phyloP scores from a whole-genome alignment of 2,888 invertebrate genomes.

The Amphipyra berbera region DNA sequence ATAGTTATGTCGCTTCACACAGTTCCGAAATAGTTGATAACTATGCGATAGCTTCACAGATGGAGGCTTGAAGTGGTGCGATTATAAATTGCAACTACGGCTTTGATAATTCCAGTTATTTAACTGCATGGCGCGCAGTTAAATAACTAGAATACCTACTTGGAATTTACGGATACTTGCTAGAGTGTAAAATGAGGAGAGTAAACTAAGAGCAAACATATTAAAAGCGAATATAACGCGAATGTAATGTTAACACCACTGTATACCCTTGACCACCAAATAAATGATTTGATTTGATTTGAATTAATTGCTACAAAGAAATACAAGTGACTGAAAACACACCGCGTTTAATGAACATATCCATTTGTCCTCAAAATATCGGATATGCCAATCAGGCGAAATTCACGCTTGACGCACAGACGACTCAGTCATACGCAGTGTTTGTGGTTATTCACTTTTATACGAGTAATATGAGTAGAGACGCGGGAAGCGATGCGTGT shows the following conservation, averaged over 20 bases:
- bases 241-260: too few relatives aligned
- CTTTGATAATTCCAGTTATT: conserved; percentile 33
- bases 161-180: conserved; percentile 3
- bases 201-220: background rate
- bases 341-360: conserved; percentile 17
- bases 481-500: conserved; percentile 58
- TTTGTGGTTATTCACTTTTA: conserved; percentile 51
- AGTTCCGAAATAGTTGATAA: conserved; percentile 50
- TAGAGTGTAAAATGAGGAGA: background rate
- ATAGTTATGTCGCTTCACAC: conserved; percentile 21
- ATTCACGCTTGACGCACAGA: conserved; percentile 50
- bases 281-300: too few relatives aligned
- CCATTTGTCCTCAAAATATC: conserved; percentile 33
- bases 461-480: conserved; percentile 48
- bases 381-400: conserved; percentile 45
- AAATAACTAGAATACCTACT: conserved; percentile 16
- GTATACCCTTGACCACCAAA: too few relatives aligned
- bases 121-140: conserved; percentile 18
- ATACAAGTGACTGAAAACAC: background rate
- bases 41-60: conserved; percentile 34
- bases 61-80: conserved; percentile 21
- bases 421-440: conserved; percentile 25
- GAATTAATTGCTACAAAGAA: background rate
- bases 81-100: conserved; percentile 45
- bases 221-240: background rate